Evolutionary conservation across 2,797 vertebrate genomes (phyloP), one percentile per base, ranked within the genome.

Genomic region (Brachymystax lenok): DNA sequence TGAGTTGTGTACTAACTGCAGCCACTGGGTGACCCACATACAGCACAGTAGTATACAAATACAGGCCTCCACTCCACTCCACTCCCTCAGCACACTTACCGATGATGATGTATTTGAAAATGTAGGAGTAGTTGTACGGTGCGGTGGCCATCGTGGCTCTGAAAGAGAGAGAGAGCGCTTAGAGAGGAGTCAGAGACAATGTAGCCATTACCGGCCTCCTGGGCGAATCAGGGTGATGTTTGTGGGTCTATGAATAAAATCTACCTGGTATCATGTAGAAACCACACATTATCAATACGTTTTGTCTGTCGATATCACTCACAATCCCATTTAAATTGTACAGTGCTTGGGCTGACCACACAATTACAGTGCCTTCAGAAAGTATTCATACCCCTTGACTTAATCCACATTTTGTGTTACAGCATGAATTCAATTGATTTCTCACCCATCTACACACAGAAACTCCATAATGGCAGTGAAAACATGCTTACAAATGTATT

Each of bases 21-120:
- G 69, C 46, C 10, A 51, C 46, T 71, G 40, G 13, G 21, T 17
- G 24, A 51, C 69, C 69, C 21, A 71, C 69, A 71, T 71, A 28
- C 24, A 71, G n/a, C 51, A 54, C 52, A 8, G 52, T 8, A 35
- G n/a, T 33, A 19, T 24, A 52, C 19, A 66, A 50, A 46, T 10
- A 30, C 56, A 14, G 30, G 46, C 16, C 28, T 40, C 64, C 28
- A 14, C 64, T 17, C 64, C 28, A 14, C 64, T 17, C 68, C 35
- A 8, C 35, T 40, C 5, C 69, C 21, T 6, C 7, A 73, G 2
- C 3, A 24, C 33, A 97, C 98, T 98, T 91, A 99, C 98, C 98
- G 54, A 99, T 99, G 88, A 99, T 99, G 95, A 99, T 99, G 95
- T 99, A 99, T 92, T 99, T 99, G 93, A 99, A 99, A 95, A 99